phyloP scores from a whole-genome alignment of 2,113 vertebrate genomes.

The Ranitomeya imitator region DNA sequence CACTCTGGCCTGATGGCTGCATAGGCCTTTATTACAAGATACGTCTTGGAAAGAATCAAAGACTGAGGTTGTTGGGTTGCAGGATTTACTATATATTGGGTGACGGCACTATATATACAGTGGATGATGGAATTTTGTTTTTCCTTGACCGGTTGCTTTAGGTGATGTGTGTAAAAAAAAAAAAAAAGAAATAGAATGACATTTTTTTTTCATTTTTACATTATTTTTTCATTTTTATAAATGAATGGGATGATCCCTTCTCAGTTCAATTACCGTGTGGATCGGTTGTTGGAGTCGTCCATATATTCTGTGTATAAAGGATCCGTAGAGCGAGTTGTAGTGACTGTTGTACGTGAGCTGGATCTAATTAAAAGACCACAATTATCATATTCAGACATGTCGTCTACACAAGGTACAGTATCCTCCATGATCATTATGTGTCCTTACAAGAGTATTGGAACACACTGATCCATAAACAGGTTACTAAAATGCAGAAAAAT shows the following conservation, averaged over 20 bases:
- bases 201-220: no score
- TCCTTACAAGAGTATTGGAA: not conserved
- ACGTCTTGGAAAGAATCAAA: no score
- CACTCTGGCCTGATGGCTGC: no score
- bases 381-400: not conserved
- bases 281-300: not conserved
- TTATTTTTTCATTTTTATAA: not conserved
- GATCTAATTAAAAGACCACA: conserved; percentile 5
- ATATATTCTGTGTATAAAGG: conserved; percentile 28
- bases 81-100: no score
- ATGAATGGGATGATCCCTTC: not conserved
- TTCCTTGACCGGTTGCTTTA: no score
- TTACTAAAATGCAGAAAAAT: not conserved
- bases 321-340: conserved; percentile 42
- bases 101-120: no score
- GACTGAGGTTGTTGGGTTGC: no score
- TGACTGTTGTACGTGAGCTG: conserved; percentile 30
- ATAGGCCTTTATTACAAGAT: no score
- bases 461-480: not conserved
- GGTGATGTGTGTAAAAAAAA: no score
- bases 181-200: no score
- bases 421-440: not conserved
- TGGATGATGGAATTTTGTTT: no score
- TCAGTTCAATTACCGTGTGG: not conserved
- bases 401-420: not conserved